phyloP scores from a whole-genome alignment of 2,888 invertebrate genomes.

The Gastrophysa polygoni region DNA sequence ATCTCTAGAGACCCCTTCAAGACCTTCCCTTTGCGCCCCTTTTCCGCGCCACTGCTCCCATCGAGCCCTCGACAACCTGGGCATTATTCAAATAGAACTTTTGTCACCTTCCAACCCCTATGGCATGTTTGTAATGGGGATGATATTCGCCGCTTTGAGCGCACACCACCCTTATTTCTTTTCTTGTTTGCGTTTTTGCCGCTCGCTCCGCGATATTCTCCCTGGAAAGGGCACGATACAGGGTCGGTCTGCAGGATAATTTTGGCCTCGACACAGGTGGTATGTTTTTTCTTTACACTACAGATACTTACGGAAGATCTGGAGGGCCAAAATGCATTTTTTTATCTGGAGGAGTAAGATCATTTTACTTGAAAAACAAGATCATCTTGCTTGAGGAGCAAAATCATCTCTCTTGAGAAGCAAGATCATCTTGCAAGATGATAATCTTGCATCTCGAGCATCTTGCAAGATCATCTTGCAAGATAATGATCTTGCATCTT shows the following conservation, averaged over 20 bases:
- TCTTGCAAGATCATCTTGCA: too few species aligned
- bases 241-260: not conserved
- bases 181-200: conserved; percentile 27
- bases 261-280: too few species aligned
- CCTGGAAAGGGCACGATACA: not conserved
- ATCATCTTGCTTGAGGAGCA: too few species aligned
- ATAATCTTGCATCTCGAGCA: too few species aligned
- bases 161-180: conserved; percentile 24
- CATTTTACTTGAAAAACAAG: too few species aligned
- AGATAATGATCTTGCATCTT: too few species aligned
- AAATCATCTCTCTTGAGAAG: too few species aligned
- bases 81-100: conserved; percentile 31
- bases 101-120: conserved; percentile 38
- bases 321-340: too few species aligned
- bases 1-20: not conserved
- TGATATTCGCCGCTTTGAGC: conserved; percentile 26
- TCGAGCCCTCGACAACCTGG: conserved; percentile 7
- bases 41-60: conserved; percentile 4
- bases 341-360: too few species aligned
- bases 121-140: conserved; percentile 29
- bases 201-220: conserved; percentile 12
- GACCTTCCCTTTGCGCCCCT: not conserved
- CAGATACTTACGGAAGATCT: too few species aligned
- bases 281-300: too few species aligned
- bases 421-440: too few species aligned